Percentiles rank a stretch among this genome's conserved stretches.
These are phyloP conservation scores for Dolichallabes microphthalmus DNA, from an alignment of 2,113 vertebrate species.

Conservation along the genomic window DNA sequence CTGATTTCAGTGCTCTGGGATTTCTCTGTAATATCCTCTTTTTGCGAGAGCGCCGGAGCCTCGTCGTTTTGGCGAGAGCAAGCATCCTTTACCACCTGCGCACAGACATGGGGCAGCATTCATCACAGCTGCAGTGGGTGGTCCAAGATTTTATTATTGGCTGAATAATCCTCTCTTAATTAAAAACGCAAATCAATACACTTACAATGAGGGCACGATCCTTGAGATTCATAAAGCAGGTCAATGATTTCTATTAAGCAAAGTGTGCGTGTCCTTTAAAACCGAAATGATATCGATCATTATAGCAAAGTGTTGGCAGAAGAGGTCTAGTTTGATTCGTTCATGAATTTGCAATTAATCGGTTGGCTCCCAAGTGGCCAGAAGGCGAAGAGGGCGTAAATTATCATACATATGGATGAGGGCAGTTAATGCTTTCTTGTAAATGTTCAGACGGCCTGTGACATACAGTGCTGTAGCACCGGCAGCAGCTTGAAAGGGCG, in stretches of 20 bases:
- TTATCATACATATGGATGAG: neutral
- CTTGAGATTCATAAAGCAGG: neutral
- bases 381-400: neutral
- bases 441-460: neutral
- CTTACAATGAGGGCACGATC: neutral
- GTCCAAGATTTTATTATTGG: neutral
- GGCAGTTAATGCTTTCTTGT: neutral
- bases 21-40: conserved; percentile 73
- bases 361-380: neutral
- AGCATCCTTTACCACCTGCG: conserved; percentile 74
- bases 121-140: neutral
- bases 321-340: neutral
- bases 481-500: neutral
- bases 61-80: conserved; percentile 74
- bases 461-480: neutral
- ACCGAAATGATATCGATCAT: neutral
- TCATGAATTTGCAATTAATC: neutral
- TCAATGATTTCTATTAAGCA: neutral
- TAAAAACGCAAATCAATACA: neutral
- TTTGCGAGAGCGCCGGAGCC: conserved; percentile 70
- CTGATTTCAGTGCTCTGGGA: conserved; percentile 79
- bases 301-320: neutral
- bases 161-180: neutral
- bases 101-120: conserved; percentile 33
- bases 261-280: neutral